Evolutionary conservation across 2,113 vertebrate genomes (phyloP).

Genomic region (Phyllostomus discolor): DNA sequence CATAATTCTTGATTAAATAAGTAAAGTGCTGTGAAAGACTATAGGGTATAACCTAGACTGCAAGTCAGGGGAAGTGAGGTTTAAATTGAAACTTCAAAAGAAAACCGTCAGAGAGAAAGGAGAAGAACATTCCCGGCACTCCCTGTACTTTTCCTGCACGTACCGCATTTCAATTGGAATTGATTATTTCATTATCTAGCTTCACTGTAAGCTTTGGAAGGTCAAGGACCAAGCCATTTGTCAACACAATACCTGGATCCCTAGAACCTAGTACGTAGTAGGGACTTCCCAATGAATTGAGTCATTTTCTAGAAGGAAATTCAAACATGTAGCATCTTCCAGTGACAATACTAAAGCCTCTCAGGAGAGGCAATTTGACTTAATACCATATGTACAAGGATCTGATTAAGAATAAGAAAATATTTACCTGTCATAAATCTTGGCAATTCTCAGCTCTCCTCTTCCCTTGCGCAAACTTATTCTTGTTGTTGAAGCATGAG

Average conservation of each 20-base stretch:
- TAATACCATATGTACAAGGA: background rate
- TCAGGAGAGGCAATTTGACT: background rate
- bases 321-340: background rate
- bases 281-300: background rate
- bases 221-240: background rate
- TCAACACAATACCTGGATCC: background rate
- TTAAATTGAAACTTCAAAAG: conserved; percentile 35
- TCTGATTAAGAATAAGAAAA: conserved; percentile 22
- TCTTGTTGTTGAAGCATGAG: conserved; percentile 97
- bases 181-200: background rate
- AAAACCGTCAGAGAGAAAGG: background rate
- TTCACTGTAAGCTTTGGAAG: background rate
- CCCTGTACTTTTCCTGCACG: background rate
- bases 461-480: conserved; percentile 96
- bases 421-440: conserved; percentile 96
- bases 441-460: conserved; percentile 96
- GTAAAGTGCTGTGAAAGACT: background rate
- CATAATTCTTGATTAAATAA: background rate
- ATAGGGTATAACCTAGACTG: background rate
- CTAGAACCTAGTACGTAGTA: background rate
- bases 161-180: background rate
- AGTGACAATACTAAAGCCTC: conserved; percentile 21
- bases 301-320: conserved; percentile 49
- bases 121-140: background rate
- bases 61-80: background rate